Base-by-base conservation (phyloP, 2,797 vertebrate species). In the Phataginus tricuspis region DNA sequence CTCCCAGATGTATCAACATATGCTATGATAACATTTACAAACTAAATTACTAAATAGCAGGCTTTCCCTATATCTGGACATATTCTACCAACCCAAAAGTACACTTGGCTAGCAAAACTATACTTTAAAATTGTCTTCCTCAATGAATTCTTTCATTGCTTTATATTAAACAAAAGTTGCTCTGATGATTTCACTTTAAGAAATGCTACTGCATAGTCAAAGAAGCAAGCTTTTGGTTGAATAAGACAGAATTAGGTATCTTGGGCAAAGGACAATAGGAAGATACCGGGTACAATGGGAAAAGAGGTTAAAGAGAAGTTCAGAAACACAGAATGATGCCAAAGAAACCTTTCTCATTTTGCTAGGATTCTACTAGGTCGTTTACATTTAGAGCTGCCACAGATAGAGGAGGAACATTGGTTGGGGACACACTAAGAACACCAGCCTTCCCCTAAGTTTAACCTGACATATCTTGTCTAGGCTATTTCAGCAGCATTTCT, bases 131-230 rank as follows among this genome's bases (percentile, higher is more conserved):
- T 31, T 53, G 23, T 82, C 45, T 29, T 77, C 78, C 49, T 91
- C 42, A 71, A 19, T 53, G 42, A 51, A 23, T 86, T 80, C 63
- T 94, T 68, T 83, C 55, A 80, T 84, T 80, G 49, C 16, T 61
- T 96, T 86, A 27, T n/a, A 75, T 74, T 71, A 94, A 90, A 57
- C 55, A 80, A 59, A 31, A 2, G 14, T 87, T 79, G 37, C 51
- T 89, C 25, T 90, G 71, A 51, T 82, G 34, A 87, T 74, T 51
- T 97, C 39, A 84, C 75, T 95, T 96, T 78, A 53, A 88, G 80
- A 78, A 90, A 87, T 68, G 39, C 63, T 63, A 45, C 34, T 83
- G 51, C 57, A 75, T 57, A 77, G 19, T 78, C 42, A 80, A 77
- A 72, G 34, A 61, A 83, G 61, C 55, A 86, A 84, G 39, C 19